Percentiles rank a stretch among this genome's conserved stretches.
Evolutionary conservation across 2,113 vertebrate genomes (phyloP).

Genomic region (Pandion haliaetus): DNA sequence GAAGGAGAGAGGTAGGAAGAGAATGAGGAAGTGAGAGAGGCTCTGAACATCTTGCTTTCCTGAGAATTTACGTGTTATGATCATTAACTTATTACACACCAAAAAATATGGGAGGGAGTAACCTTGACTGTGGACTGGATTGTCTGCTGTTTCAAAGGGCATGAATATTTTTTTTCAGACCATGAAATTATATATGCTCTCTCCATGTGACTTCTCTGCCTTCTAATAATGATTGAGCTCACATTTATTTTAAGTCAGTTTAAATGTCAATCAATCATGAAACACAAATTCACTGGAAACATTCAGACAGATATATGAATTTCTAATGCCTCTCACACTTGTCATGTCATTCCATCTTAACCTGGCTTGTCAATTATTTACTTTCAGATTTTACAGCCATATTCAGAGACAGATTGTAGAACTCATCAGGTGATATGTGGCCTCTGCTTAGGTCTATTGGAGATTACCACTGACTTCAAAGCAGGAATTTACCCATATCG

Average conservation of each 20-base stretch:
- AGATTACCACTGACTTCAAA: conserved; percentile 21
- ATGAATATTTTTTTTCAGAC: background rate
- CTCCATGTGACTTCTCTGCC: background rate
- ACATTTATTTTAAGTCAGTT: background rate
- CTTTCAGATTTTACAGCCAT: background rate
- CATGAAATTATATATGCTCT: background rate
- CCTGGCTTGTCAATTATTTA: background rate
- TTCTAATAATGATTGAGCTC: background rate
- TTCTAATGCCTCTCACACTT: background rate
- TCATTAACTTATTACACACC: background rate
- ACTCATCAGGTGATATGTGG: background rate
- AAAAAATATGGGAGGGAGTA: background rate
- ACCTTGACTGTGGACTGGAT: background rate
- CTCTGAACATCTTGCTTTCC: background rate
- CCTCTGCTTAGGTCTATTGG: background rate
- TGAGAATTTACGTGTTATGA: background rate
- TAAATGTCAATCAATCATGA: background rate
- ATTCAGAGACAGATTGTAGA: conserved; percentile 8
- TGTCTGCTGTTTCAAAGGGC: background rate
- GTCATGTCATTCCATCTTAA: background rate
- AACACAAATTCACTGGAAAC: background rate
- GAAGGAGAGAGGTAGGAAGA: background rate
- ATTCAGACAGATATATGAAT: background rate
- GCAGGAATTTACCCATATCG: background rate
- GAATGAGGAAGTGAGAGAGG: background rate